Conservation (phyloP, 2,797 vertebrate genomes). For the Cetoscarus ocellatus region DNA sequence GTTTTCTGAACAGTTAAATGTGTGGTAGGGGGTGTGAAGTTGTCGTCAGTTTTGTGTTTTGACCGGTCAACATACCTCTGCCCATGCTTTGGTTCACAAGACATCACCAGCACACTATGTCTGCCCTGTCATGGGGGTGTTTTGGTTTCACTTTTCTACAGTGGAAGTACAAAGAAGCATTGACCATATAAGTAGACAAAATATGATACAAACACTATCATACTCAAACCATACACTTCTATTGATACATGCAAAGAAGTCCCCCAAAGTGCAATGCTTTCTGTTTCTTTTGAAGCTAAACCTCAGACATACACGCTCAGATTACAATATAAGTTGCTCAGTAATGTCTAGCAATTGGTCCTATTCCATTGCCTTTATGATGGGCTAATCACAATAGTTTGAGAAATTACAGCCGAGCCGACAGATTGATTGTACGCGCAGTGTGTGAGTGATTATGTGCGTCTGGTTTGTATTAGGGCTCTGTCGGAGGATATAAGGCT, state of each 20-base stretch:
- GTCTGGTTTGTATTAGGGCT: slow-evolving; percentile 75
- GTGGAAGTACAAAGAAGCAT: no score
- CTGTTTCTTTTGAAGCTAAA: slow-evolving; percentile 63
- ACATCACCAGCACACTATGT: no score
- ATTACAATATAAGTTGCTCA: slow-evolving; percentile 53
- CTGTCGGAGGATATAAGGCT: slow-evolving; percentile 64
- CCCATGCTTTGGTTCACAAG: no score
- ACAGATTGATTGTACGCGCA: slow-evolving; percentile 75
- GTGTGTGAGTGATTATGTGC: slow-evolving; percentile 76
- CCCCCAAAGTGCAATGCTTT: slow-evolving; percentile 33
- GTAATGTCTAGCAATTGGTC: slow-evolving; percentile 70
- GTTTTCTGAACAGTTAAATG: no score
- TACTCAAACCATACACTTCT: slow-evolving; percentile 20
- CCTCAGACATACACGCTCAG: slow-evolving; percentile 37
- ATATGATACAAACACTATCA: slow-evolving; percentile 27
- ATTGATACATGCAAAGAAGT: slow-evolving; percentile 31
- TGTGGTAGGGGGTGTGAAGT: no score
- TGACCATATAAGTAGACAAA: not conserved
- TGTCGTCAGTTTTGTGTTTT: no score
- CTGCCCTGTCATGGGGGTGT: no score
- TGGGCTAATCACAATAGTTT: slow-evolving; percentile 78
- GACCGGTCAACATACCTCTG: no score
- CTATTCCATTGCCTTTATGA: slow-evolving; percentile 73
- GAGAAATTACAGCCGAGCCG: slow-evolving; percentile 64
- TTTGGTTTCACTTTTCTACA: no score